Evolutionary conservation across 64 coral and sea anemone species (phyloP).

Genomic region (Pocillopora verrucosa): DNA sequence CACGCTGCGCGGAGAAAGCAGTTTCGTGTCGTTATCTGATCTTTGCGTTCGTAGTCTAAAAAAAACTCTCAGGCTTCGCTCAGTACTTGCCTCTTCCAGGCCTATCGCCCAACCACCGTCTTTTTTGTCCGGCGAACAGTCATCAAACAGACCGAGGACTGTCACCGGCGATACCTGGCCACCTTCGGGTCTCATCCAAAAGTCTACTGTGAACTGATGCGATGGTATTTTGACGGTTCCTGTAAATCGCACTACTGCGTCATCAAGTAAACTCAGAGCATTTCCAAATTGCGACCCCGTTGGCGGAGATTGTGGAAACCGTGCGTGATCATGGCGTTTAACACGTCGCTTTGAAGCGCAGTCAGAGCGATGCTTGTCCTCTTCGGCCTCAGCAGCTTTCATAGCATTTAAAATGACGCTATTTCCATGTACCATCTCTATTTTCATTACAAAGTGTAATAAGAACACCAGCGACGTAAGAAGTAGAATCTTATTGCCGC

Average conservation of each 20-base stretch:
- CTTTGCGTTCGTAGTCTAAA: slow-evolving; percentile 80
- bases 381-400: slow-evolving; percentile 12
- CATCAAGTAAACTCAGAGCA: slow-evolving; percentile 77
- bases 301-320: slow-evolving; percentile 70
- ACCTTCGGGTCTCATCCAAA: slow-evolving; percentile 96
- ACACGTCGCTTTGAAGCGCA: slow-evolving; percentile 63
- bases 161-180: slow-evolving; percentile 84
- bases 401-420: not conserved
- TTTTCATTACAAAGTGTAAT: not conserved
- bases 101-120: slow-evolving; percentile 95
- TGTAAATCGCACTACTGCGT: slow-evolving; percentile 65
- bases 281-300: slow-evolving; percentile 81
- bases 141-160: slow-evolving; percentile 73
- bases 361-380: slow-evolving; percentile 20
- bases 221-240: slow-evolving; percentile 48
- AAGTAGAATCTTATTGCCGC: not conserved
- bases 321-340: slow-evolving; percentile 72
- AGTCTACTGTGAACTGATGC: slow-evolving; percentile 85
- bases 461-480: not conserved
- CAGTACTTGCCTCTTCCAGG: slow-evolving; percentile 39
- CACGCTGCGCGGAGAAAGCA: slow-evolving; percentile 72
- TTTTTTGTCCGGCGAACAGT: slow-evolving; percentile 59
- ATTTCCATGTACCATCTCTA: slow-evolving; percentile 6
- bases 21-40: slow-evolving; percentile 60
- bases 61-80: slow-evolving; percentile 77